A percentile compares a stretch with the other conserved stretches of the same genome.
These are phyloP conservation scores for Silurus asotus DNA, from an alignment of 2,113 vertebrate species.

Conservation along the genomic window DNA sequence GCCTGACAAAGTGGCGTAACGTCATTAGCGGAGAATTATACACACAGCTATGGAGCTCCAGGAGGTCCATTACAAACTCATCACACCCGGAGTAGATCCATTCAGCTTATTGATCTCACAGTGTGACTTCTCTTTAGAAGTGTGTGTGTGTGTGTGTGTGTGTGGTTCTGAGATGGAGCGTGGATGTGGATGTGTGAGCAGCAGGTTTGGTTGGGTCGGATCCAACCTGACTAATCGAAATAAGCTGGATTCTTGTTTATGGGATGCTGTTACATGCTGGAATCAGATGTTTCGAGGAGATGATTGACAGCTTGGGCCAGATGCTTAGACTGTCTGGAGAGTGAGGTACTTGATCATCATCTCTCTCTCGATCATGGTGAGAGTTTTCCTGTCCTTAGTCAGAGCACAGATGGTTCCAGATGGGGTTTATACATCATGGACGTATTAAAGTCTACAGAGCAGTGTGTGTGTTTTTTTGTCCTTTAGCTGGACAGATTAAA, in stretches of 20 bases:
- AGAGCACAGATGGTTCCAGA: slow-evolving; percentile 74
- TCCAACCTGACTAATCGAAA: slow-evolving; percentile 30
- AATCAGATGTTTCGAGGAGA: slow-evolving; percentile 8
- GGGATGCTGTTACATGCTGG: slow-evolving; percentile 15
- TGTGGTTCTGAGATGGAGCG: slow-evolving; percentile 6
- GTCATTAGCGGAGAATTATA: slow-evolving; percentile 34
- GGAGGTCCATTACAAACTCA: slow-evolving; percentile 38
- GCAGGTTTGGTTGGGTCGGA: slow-evolving; percentile 7
- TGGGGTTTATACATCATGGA: slow-evolving; percentile 67
- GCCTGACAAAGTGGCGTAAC: background rate
- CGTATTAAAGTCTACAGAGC: slow-evolving; percentile 75
- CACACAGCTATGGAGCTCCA: slow-evolving; percentile 14
- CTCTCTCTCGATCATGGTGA: slow-evolving; percentile 11
- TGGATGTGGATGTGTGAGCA: slow-evolving; percentile 7
- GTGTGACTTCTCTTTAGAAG: slow-evolving; percentile 50
- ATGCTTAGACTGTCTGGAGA: slow-evolving; percentile 5
- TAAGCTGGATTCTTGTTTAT: background rate
- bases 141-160: slow-evolving; percentile 32
- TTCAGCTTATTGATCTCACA: slow-evolving; percentile 54
- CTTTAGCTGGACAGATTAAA: slow-evolving; percentile 78
- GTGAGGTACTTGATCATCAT: background rate
- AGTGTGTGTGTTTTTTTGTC: slow-evolving; percentile 54
- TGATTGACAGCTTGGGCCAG: slow-evolving; percentile 30
- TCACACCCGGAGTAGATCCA: slow-evolving; percentile 47
- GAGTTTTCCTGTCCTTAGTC: slow-evolving; percentile 63